Conservation (phyloP, 2,113 vertebrate species). For the Ammospiza nelsoni region DNA sequence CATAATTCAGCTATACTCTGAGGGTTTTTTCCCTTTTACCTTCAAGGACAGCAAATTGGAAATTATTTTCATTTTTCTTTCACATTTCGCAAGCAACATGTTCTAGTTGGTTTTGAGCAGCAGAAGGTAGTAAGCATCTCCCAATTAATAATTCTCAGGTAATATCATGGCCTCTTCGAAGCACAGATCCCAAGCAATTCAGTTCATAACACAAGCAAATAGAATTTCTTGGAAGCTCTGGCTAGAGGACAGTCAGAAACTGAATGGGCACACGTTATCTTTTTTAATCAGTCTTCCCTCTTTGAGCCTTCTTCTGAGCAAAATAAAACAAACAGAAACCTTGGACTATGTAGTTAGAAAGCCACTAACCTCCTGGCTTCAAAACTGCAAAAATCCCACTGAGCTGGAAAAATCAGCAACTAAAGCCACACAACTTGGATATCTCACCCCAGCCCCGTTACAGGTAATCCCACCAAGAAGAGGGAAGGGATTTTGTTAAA, state of each 20-base stretch:
- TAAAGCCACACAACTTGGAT: not conserved
- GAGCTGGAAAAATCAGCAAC: not conserved
- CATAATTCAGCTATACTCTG: slow-evolving; percentile 29
- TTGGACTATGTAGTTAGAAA: not conserved
- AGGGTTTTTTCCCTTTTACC: not conserved
- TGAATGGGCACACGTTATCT: not conserved
- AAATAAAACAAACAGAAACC: slow-evolving; percentile 26
- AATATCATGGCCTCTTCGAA: not conserved
- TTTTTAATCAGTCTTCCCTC: slow-evolving; percentile 20
- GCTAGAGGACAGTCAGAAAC: slow-evolving; percentile 2
- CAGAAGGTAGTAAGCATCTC: slow-evolving; percentile 34
- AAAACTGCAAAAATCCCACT: not conserved
- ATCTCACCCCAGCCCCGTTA: rapidly evolving
- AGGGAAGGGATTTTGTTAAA: not conserved
- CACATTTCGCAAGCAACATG: not conserved
- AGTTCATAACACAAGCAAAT: slow-evolving; percentile 11
- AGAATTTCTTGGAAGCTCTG: slow-evolving; percentile 49
- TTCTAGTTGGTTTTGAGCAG: slow-evolving; percentile 30
- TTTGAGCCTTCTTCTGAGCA: slow-evolving; percentile 34
- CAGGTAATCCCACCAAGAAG: not conserved
- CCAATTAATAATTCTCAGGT: slow-evolving; percentile 43
- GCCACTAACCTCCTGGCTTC: slow-evolving; percentile 16
- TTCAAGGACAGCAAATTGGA: slow-evolving; percentile 64
- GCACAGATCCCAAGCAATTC: slow-evolving; percentile 9
- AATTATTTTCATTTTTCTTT: slow-evolving; percentile 57